Evolutionary conservation across 2,888 invertebrate species (phyloP).

Genomic region (Lapara coniferarum): DNA sequence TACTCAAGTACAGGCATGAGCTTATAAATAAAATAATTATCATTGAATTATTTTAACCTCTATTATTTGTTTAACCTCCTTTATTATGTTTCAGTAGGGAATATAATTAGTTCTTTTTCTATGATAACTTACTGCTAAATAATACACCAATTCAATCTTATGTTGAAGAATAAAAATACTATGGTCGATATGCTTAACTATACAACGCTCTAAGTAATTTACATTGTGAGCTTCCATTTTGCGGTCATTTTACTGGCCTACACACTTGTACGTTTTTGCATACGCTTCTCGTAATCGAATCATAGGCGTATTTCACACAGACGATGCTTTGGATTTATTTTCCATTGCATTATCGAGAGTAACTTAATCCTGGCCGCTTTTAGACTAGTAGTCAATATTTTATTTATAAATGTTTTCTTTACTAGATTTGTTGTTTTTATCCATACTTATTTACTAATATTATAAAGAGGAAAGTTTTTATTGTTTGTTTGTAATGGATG

Average conservation of each 20-base stretch:
- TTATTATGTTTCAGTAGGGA: too few species aligned
- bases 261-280: conserved; percentile 62
- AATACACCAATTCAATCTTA: background rate
- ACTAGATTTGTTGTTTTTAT: too few species aligned
- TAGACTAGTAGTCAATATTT: background rate
- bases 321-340: background rate
- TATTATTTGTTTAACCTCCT: too few species aligned
- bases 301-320: conserved; percentile 45
- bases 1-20: too few species aligned
- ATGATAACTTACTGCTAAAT: too few species aligned
- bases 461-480: too few species aligned
- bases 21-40: too few species aligned
- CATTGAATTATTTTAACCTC: too few species aligned
- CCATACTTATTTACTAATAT: too few species aligned
- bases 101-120: too few species aligned
- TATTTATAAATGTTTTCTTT: too few species aligned
- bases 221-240: conserved; percentile 63
- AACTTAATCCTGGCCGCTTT: background rate
- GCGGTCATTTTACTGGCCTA: conserved; percentile 57
- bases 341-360: background rate
- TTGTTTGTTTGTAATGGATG: too few species aligned
- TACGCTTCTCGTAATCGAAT: conserved; percentile 54
- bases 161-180: background rate
- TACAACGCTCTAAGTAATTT: conserved; percentile 51
- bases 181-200: conserved; percentile 28